Evolutionary conservation across 2,888 invertebrate genomes (phyloP).

Genomic region (Lamproptera curius): DNA sequence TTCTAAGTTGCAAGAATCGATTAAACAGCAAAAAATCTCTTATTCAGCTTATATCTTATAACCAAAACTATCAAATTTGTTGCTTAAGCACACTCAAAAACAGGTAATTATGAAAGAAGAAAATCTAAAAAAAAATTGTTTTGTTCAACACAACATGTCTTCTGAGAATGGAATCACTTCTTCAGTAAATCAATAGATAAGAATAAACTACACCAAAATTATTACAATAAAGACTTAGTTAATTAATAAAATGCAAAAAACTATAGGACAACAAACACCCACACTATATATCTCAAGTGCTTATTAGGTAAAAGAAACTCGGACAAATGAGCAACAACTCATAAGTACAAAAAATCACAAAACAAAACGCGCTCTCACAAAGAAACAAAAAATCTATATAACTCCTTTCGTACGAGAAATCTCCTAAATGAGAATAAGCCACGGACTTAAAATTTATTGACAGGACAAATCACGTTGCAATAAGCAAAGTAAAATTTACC

Average conservation of each 20-base stretch:
- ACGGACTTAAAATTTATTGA: too few species aligned
- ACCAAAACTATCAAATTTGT: too few species aligned
- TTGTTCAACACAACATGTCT: conserved; percentile 16
- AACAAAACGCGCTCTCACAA: conserved; percentile 38
- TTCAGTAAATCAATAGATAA: too few species aligned
- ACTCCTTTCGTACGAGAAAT: conserved; percentile 1
- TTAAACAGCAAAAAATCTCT: too few species aligned
- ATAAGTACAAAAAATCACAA: conserved; percentile 69
- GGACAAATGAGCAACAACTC: conserved; percentile 42
- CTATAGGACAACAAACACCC: conserved; percentile 23
- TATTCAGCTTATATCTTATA: too few species aligned
- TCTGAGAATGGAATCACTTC: conserved; percentile 27
- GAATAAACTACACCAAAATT: conserved; percentile 16
- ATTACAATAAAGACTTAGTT: not conserved
- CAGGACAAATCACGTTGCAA: too few species aligned
- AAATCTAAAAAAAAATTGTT: too few species aligned
- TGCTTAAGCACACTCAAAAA: too few species aligned
- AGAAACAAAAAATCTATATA: conserved; percentile 8
- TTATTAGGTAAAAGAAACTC: conserved; percentile 12
- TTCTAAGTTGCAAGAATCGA: too few species aligned
- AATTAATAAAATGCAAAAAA: conserved; percentile 4
- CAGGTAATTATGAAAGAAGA: too few species aligned
- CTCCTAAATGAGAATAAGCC: too few species aligned
- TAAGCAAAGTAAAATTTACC: too few species aligned
- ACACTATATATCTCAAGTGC: not conserved